A percentile compares a stretch with the other conserved stretches of the same genome.
These are phyloP conservation scores for Trichonephila inaurata DNA, from an alignment of 1,140 invertebrate genomes.

Conservation along the genomic window DNA sequence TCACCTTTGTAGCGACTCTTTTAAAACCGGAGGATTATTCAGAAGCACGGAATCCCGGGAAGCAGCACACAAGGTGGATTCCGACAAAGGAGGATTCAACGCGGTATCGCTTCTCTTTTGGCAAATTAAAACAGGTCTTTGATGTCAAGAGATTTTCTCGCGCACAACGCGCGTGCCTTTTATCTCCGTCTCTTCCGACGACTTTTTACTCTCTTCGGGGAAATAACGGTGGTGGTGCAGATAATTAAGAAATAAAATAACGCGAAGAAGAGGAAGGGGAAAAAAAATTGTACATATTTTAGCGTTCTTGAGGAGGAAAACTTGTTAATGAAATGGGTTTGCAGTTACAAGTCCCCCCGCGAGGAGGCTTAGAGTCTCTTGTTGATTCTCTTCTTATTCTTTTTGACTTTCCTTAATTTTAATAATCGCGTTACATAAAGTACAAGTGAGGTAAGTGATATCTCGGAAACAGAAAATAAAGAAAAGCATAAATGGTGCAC, in stretches of 20 bases:
- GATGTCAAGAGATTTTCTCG: constrained; percentile 46
- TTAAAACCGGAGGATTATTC: constrained; percentile 39
- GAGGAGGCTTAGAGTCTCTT: constrained; percentile 4
- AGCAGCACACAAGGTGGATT: constrained; percentile 6
- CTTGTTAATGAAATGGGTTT: constrained; percentile 38
- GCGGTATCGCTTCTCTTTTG: not conserved
- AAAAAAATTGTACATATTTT: not conserved
- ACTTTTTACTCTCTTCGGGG: not conserved
- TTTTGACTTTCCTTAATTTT: not conserved
- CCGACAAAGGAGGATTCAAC: not conserved
- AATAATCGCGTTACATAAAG: constrained; percentile 38
- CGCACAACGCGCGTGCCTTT: not conserved
- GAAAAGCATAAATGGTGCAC: not conserved
- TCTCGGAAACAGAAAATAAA: not conserved
- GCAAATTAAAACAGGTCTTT: constrained; percentile 61
- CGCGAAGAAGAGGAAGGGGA: not conserved
- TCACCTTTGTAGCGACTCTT: constrained; percentile 63
- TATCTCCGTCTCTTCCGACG: not conserved
- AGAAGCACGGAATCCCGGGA: constrained; percentile 2
- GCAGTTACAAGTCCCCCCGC: constrained; percentile 5
- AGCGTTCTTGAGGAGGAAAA: not conserved
- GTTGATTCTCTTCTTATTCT: not conserved
- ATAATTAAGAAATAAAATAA: not conserved
- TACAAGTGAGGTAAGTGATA: not conserved
- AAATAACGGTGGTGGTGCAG: not conserved